A percentile compares a stretch with the other conserved stretches of the same genome.
phyloP scores from a whole-genome alignment of 2,113 vertebrate genomes.

The Ammodytes marinus region DNA sequence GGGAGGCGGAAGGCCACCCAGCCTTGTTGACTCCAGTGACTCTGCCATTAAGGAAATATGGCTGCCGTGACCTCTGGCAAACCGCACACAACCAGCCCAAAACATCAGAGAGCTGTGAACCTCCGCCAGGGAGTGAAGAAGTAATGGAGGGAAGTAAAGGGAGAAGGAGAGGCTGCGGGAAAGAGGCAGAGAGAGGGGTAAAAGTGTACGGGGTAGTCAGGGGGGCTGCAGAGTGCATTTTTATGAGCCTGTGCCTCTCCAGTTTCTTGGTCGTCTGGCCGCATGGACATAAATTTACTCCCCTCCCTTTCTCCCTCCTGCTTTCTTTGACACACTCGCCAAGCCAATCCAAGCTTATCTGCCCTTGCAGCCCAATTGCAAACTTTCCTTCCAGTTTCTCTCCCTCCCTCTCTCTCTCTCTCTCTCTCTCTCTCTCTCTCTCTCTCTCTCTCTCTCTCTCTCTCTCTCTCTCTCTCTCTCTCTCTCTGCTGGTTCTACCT shows the following conservation, averaged over 20 bases:
- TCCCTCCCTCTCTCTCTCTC: not conserved
- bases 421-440: no score
- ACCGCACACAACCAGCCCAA: conserved; percentile 46
- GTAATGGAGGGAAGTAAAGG: conserved; percentile 38
- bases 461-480: conserved; percentile 31
- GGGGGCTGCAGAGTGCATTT: conserved; percentile 72
- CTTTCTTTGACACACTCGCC: conserved; percentile 39
- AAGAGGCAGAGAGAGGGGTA: conserved; percentile 47
- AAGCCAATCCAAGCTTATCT: conserved; percentile 53
- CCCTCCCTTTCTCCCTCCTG: conserved; percentile 32
- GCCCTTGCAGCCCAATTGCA: conserved; percentile 58
- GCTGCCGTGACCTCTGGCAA: conserved; percentile 76
- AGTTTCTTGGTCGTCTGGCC: conserved; percentile 80
- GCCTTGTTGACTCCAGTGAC: conserved; percentile 82
- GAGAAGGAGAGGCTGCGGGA: conserved; percentile 39
- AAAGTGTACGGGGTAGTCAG: conserved; percentile 26
- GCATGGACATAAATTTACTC: conserved; percentile 72
- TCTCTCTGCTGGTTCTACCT: conserved; percentile 39
- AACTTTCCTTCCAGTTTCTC: conserved; percentile 66
- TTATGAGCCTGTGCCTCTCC: conserved; percentile 78
- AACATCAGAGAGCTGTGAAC: conserved; percentile 70
- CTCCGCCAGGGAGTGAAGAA: conserved; percentile 37
- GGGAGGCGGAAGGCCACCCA: conserved; percentile 64
- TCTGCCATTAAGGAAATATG: conserved; percentile 80
- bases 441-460: no score